Evolutionary conservation across 2,888 invertebrate genomes (phyloP).

Genomic region (Ophioninae sp.): DNA sequence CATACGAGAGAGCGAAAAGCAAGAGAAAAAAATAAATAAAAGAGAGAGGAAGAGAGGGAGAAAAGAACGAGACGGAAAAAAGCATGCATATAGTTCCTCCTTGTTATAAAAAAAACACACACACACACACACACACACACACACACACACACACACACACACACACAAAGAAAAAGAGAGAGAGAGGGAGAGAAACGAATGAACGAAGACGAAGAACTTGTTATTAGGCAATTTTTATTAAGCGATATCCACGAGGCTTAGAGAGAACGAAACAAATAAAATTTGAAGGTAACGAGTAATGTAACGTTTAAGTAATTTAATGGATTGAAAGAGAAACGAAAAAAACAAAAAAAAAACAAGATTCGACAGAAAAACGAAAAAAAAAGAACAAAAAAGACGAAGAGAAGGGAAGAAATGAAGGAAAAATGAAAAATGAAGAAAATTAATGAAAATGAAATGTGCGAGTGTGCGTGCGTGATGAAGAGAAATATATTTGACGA

Average conservation of each 20-base stretch:
- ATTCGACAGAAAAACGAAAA: no score
- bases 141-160: no score
- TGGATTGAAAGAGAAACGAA: slow-evolving; percentile 51
- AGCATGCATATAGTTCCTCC: slow-evolving; percentile 78
- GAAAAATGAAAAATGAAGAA: slow-evolving; percentile 57
- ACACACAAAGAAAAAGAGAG: not conserved
- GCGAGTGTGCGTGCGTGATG: slow-evolving; percentile 62
- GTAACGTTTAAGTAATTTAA: slow-evolving; percentile 63
- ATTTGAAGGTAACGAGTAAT: slow-evolving; percentile 57
- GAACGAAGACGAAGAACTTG: slow-evolving; percentile 65
- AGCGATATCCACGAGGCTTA: slow-evolving; percentile 78
- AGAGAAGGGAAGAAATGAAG: slow-evolving; percentile 62
- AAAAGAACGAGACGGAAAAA: slow-evolving; percentile 60
- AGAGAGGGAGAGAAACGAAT: slow-evolving; percentile 56
- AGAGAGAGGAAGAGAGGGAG: slow-evolving; percentile 33
- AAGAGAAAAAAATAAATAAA: slow-evolving; percentile 2
- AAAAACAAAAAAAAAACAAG: slow-evolving; percentile 35
- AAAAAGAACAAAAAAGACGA: slow-evolving; percentile 32
- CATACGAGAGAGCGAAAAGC: slow-evolving; percentile 33
- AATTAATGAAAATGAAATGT: slow-evolving; percentile 50
- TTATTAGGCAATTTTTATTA: slow-evolving; percentile 78
- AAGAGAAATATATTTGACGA: slow-evolving; percentile 61
- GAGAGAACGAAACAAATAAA: slow-evolving; percentile 62
- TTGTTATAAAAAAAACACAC: slow-evolving; percentile 71
- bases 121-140: no score